Evolutionary conservation across 2,888 invertebrate species (phyloP).

Genomic region (Petrophora chlorosata): DNA sequence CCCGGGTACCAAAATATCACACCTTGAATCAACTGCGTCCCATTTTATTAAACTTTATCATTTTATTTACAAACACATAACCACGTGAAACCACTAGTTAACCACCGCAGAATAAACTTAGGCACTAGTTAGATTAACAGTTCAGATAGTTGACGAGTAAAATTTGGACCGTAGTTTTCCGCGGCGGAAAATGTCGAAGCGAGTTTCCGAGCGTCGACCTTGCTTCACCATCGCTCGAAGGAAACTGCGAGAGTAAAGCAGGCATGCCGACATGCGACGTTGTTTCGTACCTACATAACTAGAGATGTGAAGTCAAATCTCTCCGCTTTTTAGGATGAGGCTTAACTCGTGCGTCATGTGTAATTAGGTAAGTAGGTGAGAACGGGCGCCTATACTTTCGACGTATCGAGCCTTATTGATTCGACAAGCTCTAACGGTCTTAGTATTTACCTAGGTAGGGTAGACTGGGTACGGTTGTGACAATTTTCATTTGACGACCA

Average conservation of each 20-base stretch:
- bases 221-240: conserved; percentile 17
- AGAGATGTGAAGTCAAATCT: conserved; percentile 25
- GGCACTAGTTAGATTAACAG: background rate
- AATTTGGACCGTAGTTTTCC: conserved; percentile 10
- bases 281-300: background rate
- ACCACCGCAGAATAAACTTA: background rate
- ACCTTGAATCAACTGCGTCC: conserved; percentile 56
- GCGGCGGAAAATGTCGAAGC: conserved; percentile 20
- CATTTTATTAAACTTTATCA: conserved; percentile 62
- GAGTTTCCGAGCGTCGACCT: conserved; percentile 19
- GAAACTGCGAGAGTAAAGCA: conserved; percentile 25
- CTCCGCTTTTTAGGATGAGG: conserved; percentile 28
- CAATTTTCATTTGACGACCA: background rate
- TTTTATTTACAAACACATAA: conserved; percentile 46
- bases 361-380: background rate
- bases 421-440: background rate
- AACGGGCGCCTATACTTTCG: background rate
- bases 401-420: background rate
- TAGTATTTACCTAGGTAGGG: background rate
- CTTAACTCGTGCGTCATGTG: conserved; percentile 1
- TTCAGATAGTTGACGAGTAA: background rate
- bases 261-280: conserved; percentile 11
- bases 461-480: conserved; percentile 2
- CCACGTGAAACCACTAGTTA: conserved; percentile 4
- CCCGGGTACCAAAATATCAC: conserved; percentile 72